Percentiles rank a stretch among this genome's conserved stretches.
These are phyloP conservation scores for Channa argus DNA, from an alignment of 2,113 vertebrate genomes.

Conservation along the genomic window DNA sequence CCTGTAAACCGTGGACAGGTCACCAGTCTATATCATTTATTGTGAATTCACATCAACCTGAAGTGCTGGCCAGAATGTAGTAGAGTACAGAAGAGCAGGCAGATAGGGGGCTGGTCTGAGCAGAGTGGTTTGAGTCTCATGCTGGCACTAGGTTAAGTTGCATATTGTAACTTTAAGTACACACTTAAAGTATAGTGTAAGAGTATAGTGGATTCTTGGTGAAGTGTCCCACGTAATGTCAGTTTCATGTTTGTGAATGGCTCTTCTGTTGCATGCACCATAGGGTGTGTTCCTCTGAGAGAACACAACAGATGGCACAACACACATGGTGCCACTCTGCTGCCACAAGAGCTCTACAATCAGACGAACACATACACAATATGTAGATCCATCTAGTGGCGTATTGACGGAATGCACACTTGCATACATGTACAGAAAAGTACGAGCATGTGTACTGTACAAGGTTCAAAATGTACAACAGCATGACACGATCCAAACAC, in stretches of 20 bases:
- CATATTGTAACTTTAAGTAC: too few relatives aligned
- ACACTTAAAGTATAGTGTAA: conserved; percentile 13
- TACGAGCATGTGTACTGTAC: conserved; percentile 2
- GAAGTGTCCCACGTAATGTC: conserved; percentile 41
- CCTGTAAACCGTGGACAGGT: too few relatives aligned
- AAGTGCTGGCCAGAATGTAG: too few relatives aligned
- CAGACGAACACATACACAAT: conserved; percentile 9
- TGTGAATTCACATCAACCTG: too few relatives aligned
- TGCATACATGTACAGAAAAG: conserved; percentile 12
- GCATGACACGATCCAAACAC: neutral
- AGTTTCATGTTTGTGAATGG: conserved; percentile 75
- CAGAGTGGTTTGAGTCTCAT: too few relatives aligned
- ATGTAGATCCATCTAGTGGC: conserved; percentile 20
- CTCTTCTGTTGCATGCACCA: conserved; percentile 53
- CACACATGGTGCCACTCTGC: conserved; percentile 74
- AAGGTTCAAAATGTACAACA: conserved; percentile 28
- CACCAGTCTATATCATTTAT: too few relatives aligned
- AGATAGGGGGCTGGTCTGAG: too few relatives aligned
- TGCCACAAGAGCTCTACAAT: conserved; percentile 71
- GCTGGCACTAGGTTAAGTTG: too few relatives aligned
- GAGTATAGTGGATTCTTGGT: conserved; percentile 10
- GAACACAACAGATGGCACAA: conserved; percentile 84
- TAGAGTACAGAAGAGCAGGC: too few relatives aligned
- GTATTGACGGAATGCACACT: conserved; percentile 13
- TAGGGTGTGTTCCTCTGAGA: conserved; percentile 74